These are phyloP conservation scores for Henricia sp. DNA, from an alignment of 53 echinoderm and acorn worm genomes.

Conservation along the genomic window DNA sequence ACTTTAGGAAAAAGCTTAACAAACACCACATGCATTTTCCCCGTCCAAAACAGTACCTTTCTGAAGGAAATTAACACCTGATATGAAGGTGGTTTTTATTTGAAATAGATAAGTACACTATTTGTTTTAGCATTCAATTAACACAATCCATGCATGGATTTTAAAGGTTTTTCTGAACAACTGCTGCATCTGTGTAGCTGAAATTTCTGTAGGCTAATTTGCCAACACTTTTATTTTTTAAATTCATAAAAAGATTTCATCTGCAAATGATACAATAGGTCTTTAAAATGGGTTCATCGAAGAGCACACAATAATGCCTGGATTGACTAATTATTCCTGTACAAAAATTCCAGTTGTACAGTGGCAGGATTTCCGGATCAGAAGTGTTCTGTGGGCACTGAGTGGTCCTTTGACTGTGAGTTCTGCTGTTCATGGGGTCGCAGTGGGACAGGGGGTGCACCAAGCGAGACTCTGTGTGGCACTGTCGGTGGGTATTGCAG, in stretches of 20 bases:
- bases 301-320: neutral
- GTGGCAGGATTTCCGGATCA: neutral
- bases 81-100: too few species aligned
- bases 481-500: constrained; percentile 34
- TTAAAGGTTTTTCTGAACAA: neutral
- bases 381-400: constrained; percentile 54
- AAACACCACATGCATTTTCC: too few species aligned
- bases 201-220: neutral
- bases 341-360: constrained; percentile 35
- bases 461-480: constrained; percentile 27
- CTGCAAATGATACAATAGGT: neutral
- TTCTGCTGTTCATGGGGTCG: constrained; percentile 51
- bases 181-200: neutral
- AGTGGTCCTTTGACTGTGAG: constrained; percentile 36
- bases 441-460: constrained; percentile 47
- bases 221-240: neutral
- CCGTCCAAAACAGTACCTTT: too few species aligned
- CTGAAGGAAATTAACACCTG: too few species aligned
- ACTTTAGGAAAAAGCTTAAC: too few species aligned
- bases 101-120: too few species aligned
- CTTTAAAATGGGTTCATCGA: neutral
- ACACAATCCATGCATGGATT: neutral
- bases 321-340: constrained; percentile 20
- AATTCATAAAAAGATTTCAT: neutral
- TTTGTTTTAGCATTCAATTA: neutral